Base-by-base conservation (phyloP, 1,140 invertebrate species). In the Drosophila ficusphila region DNA sequence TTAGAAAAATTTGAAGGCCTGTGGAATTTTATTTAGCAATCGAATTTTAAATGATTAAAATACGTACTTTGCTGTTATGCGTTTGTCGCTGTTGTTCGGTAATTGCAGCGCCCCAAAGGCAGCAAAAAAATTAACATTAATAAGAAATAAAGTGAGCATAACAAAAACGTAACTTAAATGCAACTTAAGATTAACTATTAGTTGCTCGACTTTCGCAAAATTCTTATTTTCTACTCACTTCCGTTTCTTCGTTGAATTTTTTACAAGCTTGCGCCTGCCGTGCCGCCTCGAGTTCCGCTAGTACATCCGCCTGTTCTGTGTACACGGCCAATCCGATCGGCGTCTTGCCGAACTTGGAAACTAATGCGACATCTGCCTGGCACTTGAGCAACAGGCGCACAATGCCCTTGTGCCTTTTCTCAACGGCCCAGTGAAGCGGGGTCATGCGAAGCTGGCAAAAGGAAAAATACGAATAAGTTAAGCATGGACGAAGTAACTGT, bases 361-460 rank as follows among this genome's bases (percentile, higher is more conserved):
- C 91, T 44, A 93, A 90, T 60, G 93, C 92, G 3, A 94, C 92
- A 90, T 96, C 93, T 1, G 97, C 96, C 12, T 96, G 96, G 79
- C 94, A 92, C 51, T 94, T 93, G 2, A 98, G 83, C 41, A 98
- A 92, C 39, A 95, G 77, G 53, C 94, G 93, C 25, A 96, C 95
- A 34, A 95, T 94, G 41, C 93, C 93, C 25, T 93, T 79, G 90
- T 97, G 95, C n/a, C 95, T 94, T 73, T 95, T 94, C 92, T 98
- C 97, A 42, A 96, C 96, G 7, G 97, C 97, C 98, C 97, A 99
- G 93, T 99, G 97, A 18, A 99, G 92, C 23, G 97, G 97, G 19
- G 97, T 98, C 97, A 98, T 98, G 89, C 95, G 95, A 23, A 98
- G 92, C 97, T 96, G 21, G n/a, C 0, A 18, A 71, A 62, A 82